A percentile compares a stretch with the other conserved stretches of the same genome.
phyloP scores from a whole-genome alignment of 2,888 invertebrate species.

The Anoplius nigerrimus region DNA sequence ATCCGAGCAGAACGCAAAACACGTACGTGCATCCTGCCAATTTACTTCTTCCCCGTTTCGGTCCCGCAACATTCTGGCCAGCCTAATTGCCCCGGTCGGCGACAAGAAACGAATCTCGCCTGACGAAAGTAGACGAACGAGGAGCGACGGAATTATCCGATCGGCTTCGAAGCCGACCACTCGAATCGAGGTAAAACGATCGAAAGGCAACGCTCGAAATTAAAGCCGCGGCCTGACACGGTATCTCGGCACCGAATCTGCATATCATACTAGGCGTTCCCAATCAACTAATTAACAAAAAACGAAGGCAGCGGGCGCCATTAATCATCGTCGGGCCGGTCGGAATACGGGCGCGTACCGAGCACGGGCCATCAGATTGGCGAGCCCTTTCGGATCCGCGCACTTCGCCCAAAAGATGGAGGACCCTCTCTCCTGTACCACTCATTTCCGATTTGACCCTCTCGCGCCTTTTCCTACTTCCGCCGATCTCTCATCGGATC shows the following conservation, averaged over 20 bases:
- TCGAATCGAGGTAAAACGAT: conserved; percentile 57
- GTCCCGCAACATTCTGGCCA: no score
- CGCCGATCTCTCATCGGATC: conserved; percentile 30
- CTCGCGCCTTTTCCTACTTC: conserved; percentile 28
- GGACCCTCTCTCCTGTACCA: conserved; percentile 52
- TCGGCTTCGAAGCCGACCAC: conserved; percentile 14
- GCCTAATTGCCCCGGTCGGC: no score
- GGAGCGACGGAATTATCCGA: conserved; percentile 12
- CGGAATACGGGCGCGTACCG: conserved; percentile 55
- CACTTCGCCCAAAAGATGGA: conserved; percentile 49
- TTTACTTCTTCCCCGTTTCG: conserved; percentile 22
- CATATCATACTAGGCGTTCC: conserved; percentile 74
- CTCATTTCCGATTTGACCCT: conserved; percentile 61
- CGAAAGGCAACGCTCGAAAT: conserved; percentile 57
- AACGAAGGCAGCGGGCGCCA: conserved; percentile 65
- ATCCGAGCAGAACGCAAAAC: conserved; percentile 28
- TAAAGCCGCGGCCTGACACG: conserved; percentile 56
- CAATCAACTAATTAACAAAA: conserved; percentile 74
- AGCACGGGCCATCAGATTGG: conserved; percentile 69
- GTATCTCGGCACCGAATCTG: conserved; percentile 71
- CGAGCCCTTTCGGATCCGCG: conserved; percentile 67
- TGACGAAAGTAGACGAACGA: neutral
- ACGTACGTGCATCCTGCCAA: conserved; percentile 41
- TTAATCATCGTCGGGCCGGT: conserved; percentile 69
- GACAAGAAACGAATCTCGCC: no score